These are phyloP conservation scores for Oscheius sp. DNA, from an alignment of 2,888 invertebrate genomes.

Conservation along the genomic window DNA sequence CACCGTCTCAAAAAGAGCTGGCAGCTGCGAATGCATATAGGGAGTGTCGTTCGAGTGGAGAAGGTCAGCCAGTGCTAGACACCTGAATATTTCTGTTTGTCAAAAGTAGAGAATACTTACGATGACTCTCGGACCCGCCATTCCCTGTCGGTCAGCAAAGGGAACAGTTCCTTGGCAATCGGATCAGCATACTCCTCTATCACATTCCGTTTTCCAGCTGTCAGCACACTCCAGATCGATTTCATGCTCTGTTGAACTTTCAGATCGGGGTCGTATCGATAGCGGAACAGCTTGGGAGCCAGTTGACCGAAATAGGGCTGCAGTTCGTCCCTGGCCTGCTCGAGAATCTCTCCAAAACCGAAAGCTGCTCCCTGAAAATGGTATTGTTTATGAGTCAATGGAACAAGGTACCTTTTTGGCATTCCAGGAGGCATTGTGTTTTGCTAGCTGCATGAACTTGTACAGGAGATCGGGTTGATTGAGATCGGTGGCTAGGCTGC, in stretches of 20 bases:
- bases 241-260: conserved; percentile 92
- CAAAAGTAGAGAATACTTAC: conserved; percentile 49
- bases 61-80: conserved; percentile 87
- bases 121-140: conserved; percentile 91
- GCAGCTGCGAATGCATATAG: conserved; percentile 75
- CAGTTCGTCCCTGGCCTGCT: conserved; percentile 86
- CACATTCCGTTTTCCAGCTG: conserved; percentile 86
- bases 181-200: conserved; percentile 85
- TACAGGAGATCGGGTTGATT: conserved; percentile 94
- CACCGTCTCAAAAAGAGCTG: conserved; percentile 84
- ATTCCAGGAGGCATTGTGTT: conserved; percentile 93
- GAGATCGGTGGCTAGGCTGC: conserved; percentile 90
- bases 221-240: conserved; percentile 91
- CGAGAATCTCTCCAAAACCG: conserved; percentile 88
- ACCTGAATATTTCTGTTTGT: conserved; percentile 77
- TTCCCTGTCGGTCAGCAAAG: conserved; percentile 85
- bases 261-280: conserved; percentile 91
- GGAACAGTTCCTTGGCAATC: conserved; percentile 84
- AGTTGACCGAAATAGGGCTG: conserved; percentile 86
- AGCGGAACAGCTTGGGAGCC: conserved; percentile 84
- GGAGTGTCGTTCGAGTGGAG: conserved; percentile 78
- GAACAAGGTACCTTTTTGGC: conserved; percentile 82
- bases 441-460: conserved; percentile 94
- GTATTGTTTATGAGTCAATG: neutral
- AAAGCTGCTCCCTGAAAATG: conserved; percentile 84